Evolutionary conservation across 1,140 invertebrate species (phyloP).

Genomic region (Drosophila carrolli): DNA sequence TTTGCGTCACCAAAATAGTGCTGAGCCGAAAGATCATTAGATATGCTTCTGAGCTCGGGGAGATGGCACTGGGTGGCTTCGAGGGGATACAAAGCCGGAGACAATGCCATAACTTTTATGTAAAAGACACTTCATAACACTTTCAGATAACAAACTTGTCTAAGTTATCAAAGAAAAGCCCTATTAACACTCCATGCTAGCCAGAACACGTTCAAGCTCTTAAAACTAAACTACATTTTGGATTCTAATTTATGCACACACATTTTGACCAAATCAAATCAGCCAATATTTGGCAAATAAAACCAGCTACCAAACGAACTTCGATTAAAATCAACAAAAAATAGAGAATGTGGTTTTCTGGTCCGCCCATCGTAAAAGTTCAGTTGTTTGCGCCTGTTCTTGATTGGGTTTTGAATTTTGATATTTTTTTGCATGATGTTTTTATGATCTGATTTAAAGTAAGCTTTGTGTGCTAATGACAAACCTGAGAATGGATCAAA

Average conservation of each 20-base stretch:
- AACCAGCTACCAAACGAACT: constrained; percentile 58
- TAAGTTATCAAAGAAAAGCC: constrained; percentile 59
- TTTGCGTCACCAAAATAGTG: constrained; percentile 61
- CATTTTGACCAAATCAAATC: constrained; percentile 39
- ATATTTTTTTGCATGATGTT: constrained; percentile 31
- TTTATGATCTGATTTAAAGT: constrained; percentile 56
- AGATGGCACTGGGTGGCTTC: not conserved
- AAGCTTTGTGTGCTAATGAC: constrained; percentile 54
- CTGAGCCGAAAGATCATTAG: constrained; percentile 44
- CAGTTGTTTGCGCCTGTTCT: constrained; percentile 43
- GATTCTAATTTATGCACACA: constrained; percentile 65
- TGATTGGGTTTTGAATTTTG: constrained; percentile 40
- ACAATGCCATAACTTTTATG: constrained; percentile 60
- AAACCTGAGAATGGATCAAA: constrained; percentile 54
- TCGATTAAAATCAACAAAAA: constrained; percentile 39
- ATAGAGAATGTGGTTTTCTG: constrained; percentile 41
- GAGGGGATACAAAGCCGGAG: constrained; percentile 4
- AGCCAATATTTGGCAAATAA: constrained; percentile 53
- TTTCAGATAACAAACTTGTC: constrained; percentile 41
- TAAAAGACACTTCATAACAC: constrained; percentile 61
- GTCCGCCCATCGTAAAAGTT: constrained; percentile 36
- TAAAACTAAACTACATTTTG: constrained; percentile 36
- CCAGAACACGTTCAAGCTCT: constrained; percentile 13
- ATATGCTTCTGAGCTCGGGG: constrained; percentile 20
- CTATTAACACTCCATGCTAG: constrained; percentile 61